phyloP scores from a whole-genome alignment of 2,113 vertebrate genomes.

The Lasiurus cinereus region DNA sequence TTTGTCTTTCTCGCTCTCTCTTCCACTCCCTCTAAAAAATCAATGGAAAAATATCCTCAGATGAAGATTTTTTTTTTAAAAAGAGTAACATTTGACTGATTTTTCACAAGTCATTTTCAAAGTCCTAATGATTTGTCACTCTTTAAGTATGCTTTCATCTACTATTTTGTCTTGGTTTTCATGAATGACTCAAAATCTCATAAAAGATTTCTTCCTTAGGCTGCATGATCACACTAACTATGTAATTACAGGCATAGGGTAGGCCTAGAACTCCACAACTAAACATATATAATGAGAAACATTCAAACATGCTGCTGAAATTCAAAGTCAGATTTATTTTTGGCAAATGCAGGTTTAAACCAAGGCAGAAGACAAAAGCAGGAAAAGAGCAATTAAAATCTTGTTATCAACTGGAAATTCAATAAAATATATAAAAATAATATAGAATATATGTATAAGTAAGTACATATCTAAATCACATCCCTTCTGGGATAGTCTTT shows the following conservation, averaged over 20 bases:
- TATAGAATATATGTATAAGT: not conserved
- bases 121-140: not conserved
- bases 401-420: not conserved
- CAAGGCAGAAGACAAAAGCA: not conserved
- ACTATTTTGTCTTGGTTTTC: not conserved
- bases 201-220: not conserved
- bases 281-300: not conserved
- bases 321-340: conserved; percentile 18
- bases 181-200: not conserved
- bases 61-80: too few relatives aligned
- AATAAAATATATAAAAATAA: not conserved
- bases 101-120: conserved; percentile 31
- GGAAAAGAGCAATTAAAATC: conserved; percentile 16
- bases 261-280: not conserved
- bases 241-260: not conserved
- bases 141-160: not conserved
- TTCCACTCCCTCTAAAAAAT: too few relatives aligned
- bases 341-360: not conserved
- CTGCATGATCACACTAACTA: not conserved
- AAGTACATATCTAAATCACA: not conserved
- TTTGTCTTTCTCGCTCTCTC: too few relatives aligned
- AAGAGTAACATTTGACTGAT: not conserved
- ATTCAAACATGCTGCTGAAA: conserved; percentile 31
- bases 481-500: not conserved
- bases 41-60: too few relatives aligned